Conservation (phyloP, 1,140 invertebrate species). For the Apis florea region DNA sequence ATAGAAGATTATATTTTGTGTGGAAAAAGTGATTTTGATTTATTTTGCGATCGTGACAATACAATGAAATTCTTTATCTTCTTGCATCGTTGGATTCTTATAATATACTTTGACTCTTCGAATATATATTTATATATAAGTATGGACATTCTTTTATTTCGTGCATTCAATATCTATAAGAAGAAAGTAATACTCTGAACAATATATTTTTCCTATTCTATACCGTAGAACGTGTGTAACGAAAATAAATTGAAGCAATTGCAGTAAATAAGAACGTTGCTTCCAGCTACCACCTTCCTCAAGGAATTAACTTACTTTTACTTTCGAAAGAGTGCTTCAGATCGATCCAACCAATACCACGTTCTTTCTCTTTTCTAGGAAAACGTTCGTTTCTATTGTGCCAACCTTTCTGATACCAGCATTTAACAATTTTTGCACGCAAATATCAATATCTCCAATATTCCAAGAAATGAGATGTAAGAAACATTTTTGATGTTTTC, state of each 20-base stretch:
- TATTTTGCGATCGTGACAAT: too few relatives aligned
- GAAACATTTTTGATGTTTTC: too few relatives aligned
- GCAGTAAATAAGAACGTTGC: constrained; percentile 27
- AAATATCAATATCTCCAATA: too few relatives aligned
- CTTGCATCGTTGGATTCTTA: not conserved
- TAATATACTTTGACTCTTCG: not conserved
- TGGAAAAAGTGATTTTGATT: not conserved
- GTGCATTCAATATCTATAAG: not conserved
- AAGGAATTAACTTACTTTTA: constrained; percentile 36
- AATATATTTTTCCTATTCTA: not conserved
- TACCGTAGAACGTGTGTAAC: not conserved
- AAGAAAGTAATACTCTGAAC: not conserved
- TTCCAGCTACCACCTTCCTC: constrained; percentile 21
- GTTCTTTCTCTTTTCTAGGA: constrained; percentile 4
- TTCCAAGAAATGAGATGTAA: too few relatives aligned
- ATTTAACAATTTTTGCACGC: too few relatives aligned
- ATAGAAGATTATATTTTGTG: not conserved
- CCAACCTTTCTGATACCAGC: too few relatives aligned
- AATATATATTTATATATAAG: not conserved
- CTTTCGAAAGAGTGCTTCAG: constrained; percentile 27
- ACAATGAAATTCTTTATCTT: too few relatives aligned
- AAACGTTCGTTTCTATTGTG: not conserved
- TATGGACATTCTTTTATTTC: not conserved
- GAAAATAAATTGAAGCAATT: constrained; percentile 28
- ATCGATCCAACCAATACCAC: constrained; percentile 1